Percentiles rank a stretch among this genome's conserved stretches.
These are phyloP conservation scores for Trichosurus vulpecula DNA, from an alignment of 2,797 vertebrate genomes.

Conservation along the genomic window DNA sequence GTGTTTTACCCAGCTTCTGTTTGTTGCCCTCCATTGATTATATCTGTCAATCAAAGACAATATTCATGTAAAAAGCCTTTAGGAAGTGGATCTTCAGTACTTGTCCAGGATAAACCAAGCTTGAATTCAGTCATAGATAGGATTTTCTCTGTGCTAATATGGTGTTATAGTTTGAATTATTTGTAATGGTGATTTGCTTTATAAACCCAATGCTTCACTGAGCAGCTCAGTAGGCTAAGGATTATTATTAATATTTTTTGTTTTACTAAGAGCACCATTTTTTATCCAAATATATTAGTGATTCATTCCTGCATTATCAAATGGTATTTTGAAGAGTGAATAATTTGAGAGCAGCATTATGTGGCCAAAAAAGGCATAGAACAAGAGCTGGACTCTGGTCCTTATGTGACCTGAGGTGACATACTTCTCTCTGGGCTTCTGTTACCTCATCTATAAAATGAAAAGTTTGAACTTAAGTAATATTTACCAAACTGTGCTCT, in stretches of 20 bases:
- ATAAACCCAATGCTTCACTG: conserved; percentile 74
- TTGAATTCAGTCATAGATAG: conserved; percentile 78
- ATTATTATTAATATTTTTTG: conserved; percentile 71
- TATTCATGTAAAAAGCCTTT: conserved; percentile 84
- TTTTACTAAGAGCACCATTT: conserved; percentile 70
- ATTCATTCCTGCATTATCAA: conserved; percentile 69
- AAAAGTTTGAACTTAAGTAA: background rate
- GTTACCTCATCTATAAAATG: background rate
- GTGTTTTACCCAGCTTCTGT: conserved; percentile 80
- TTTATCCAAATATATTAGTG: conserved; percentile 67
- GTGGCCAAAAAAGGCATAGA: background rate
- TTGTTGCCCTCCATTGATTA: conserved; percentile 84
- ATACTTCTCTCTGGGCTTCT: background rate
- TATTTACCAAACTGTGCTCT: background rate
- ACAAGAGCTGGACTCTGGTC: background rate
- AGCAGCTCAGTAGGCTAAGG: conserved; percentile 82
- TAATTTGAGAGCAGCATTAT: background rate
- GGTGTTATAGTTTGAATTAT: conserved; percentile 61
- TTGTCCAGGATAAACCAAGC: conserved; percentile 84
- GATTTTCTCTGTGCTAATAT: conserved; percentile 69
- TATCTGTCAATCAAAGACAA: conserved; percentile 85
- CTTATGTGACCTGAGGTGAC: background rate
- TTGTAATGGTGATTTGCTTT: conserved; percentile 66
- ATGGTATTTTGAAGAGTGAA: conserved; percentile 55
- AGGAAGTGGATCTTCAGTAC: conserved; percentile 81